Evolutionary conservation across 2,888 invertebrate species (phyloP), one percentile per base, ranked within the genome.

Genomic region (Synanthedon formicaeformis): DNA sequence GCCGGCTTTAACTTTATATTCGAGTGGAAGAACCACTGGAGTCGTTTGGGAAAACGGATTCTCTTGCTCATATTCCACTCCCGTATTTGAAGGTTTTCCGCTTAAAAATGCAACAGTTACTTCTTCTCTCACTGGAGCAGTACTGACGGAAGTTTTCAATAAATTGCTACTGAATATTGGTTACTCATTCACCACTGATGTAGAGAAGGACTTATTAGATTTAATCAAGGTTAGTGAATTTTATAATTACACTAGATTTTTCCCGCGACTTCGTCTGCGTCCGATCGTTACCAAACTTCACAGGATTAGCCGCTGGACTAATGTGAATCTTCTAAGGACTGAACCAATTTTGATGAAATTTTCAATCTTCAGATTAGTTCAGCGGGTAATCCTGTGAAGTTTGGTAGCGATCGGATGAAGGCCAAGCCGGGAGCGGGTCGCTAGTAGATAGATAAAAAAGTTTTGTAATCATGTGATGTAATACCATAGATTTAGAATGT

Each of bases 151-250:
- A 73, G 93, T 93, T 82, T 90, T 96, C 72, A 94, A 94, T 91
- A 93, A 92, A 81, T 92, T 96, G 87, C 88, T 96, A 64, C 90
- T 91, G 55, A 92, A 93, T 72, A 90, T 94, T 68, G 96, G 96
- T 63, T 96, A 95, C 87, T 93, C 92, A 57, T 95, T 96, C 90
- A 95, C 94, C 64, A 96, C 96, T 76, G 94, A 93, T 50, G 92
- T 92, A 71, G 96, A 96, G 80, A 90, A 92, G 67, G 96, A 97
- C 89, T 92, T 97, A 67, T 92, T 97, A 55, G 92, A 96, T 69
- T 93, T 94, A 79, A 96, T 97, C 77, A 97, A 97, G 90, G 96
- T 96, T 78, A 93, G 93, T 81, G 87, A 13, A 45, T 12, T 49
- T 14, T 16, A 49, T 11, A 49, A 16, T 2, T 41, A 41, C 41